Base-by-base conservation (phyloP, 64 coral and sea anemone species). In the Platygyra sinensis region DNA sequence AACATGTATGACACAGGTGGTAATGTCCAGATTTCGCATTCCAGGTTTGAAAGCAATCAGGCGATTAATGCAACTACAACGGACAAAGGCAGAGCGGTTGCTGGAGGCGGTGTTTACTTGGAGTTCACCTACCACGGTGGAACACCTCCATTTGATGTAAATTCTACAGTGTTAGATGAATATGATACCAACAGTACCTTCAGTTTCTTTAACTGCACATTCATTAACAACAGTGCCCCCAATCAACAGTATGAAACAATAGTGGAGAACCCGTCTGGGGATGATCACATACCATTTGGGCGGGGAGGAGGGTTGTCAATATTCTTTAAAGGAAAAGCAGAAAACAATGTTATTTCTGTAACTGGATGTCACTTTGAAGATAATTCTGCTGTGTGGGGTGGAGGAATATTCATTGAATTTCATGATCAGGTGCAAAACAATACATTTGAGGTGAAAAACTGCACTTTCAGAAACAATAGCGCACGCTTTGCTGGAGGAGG, bases 281-380 rank as follows among this genome's bases (percentile, higher is more conserved):
- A 89, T 64, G 83, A 76, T 8, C 89, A 93, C 39, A 51, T 79
- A 59, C 88, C 84, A 9, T 93, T 93, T 75, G 79, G 75, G 27
- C 64, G 94, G 46, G 94, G 94, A n/a, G 88, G 91, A 1, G 94
- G 91, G 15, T 28, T 96, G 84, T 90, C 94, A 19, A 46, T 90
- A 29, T 93, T 93, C 52, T 14, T 96, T 19, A 86, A 86, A 52
- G 69, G 88, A 1, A 63, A 57, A 2, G 86, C 91, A 15, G 36
- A 29, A 15, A 87, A 87, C 73, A 86, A 81, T 74, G 10, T 74
- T 2, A 80, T 96, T 67, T 25, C 49, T 0, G 29, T 96, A 30
- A 78, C 36, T 87, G 30, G n/a, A 51, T 96, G 95, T 80, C 31
- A 69, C 1, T 96, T 96, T 77, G 81, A 75, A 59, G 50, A 62